Percentiles rank a stretch among this genome's conserved stretches.
phyloP scores from a whole-genome alignment of 2,113 vertebrate genomes.

The Thalassarche chlororhynchos region DNA sequence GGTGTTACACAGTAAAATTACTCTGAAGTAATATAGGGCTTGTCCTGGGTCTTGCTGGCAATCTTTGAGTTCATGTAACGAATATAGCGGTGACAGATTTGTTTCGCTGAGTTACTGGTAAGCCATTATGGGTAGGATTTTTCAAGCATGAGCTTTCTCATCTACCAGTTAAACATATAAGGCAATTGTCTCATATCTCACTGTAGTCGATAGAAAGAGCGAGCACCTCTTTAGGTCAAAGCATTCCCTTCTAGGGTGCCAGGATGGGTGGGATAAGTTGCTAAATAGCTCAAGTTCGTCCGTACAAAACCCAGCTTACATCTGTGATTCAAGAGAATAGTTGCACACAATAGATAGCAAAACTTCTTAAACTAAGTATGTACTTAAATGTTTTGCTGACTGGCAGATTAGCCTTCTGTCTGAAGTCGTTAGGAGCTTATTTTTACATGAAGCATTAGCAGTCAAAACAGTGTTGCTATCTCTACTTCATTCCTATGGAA shows the following conservation, averaged over 20 bases:
- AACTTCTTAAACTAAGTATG: neutral
- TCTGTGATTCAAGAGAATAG: neutral
- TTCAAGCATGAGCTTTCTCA: slow-evolving; percentile 17
- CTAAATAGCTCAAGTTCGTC: neutral
- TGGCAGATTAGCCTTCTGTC: neutral
- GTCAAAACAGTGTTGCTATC: slow-evolving; percentile 11
- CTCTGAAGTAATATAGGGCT: neutral
- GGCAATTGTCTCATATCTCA: neutral
- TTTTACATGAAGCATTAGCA: slow-evolving; percentile 6
- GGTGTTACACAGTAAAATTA: neutral
- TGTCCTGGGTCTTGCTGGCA: neutral
- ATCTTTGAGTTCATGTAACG: neutral
- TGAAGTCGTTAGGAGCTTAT: neutral
- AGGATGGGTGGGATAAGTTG: neutral
- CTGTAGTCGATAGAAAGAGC: neutral
- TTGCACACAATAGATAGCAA: neutral
- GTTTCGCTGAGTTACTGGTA: neutral
- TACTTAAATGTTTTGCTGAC: slow-evolving; percentile 6
- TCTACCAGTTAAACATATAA: slow-evolving; percentile 33
- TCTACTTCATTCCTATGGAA: slow-evolving; percentile 20
- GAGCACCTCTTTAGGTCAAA: slow-evolving; percentile 25
- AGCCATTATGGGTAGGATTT: neutral
- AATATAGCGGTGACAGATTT: neutral
- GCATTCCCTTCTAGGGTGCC: neutral
- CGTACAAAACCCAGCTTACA: neutral